phyloP scores from a whole-genome alignment of 2,888 invertebrate species.

The Ormyrus rosae region DNA sequence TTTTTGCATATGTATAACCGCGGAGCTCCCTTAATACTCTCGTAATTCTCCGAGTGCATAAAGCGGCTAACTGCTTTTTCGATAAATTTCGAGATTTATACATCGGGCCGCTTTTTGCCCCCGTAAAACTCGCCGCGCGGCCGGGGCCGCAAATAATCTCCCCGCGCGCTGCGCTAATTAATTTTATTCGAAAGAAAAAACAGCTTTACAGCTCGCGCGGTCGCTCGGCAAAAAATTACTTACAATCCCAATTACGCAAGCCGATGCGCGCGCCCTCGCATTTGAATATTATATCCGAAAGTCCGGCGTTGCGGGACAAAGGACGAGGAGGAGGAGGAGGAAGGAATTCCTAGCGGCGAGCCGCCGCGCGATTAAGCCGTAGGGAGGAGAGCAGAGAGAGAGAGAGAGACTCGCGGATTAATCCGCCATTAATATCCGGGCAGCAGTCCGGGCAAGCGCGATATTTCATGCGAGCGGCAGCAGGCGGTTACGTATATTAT shows the following conservation, averaged over 20 bases:
- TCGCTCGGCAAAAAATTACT: too few species aligned
- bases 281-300: too few species aligned
- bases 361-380: too few species aligned
- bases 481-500: constrained; percentile 12
- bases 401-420: constrained; percentile 17
- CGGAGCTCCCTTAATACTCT: constrained; percentile 37
- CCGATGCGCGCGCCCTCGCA: too few species aligned
- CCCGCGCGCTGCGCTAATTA: too few species aligned
- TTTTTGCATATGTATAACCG: constrained; percentile 17
- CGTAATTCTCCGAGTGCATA: constrained; percentile 40
- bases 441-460: not conserved
- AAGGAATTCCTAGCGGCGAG: not conserved
- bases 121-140: not conserved
- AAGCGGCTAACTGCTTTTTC: constrained; percentile 8
- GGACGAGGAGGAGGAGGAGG: too few species aligned
- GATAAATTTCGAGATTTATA: constrained; percentile 48
- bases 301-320: too few species aligned
- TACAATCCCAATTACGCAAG: too few species aligned
- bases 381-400: too few species aligned
- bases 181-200: too few species aligned
- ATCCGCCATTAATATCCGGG: constrained; percentile 52
- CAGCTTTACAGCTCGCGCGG: too few species aligned
- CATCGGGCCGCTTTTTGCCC: not conserved
- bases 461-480: constrained; percentile 36
- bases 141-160: too few species aligned